phyloP scores from a whole-genome alignment of 1,140 invertebrate genomes.

The Pomacea maculata region DNA sequence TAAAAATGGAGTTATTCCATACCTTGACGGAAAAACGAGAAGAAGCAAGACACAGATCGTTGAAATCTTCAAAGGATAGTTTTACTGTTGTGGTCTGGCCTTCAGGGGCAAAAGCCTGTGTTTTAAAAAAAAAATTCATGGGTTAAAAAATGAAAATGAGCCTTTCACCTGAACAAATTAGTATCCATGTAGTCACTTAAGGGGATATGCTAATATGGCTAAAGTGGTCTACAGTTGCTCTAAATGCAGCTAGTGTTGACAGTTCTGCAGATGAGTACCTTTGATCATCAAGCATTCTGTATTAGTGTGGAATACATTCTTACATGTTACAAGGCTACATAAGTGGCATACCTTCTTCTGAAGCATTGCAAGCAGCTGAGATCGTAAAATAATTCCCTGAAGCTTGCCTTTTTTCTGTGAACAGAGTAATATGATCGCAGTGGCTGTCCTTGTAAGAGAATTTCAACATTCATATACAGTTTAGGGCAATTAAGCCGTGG shows the following conservation, averaged over 20 bases:
- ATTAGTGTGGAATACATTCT: too few species aligned
- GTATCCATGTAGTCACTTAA: too few species aligned
- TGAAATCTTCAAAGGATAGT: slow-evolving; percentile 73
- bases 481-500: neutral
- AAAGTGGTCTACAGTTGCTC: too few species aligned
- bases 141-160: too few species aligned
- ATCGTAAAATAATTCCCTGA: neutral
- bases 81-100: slow-evolving; percentile 40
- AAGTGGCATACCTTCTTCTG: neutral
- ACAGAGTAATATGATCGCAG: neutral
- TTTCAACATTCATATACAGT: neutral
- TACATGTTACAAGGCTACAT: too few species aligned
- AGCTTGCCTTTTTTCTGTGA: neutral
- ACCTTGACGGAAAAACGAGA: slow-evolving; percentile 25
- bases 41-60: slow-evolving; percentile 84
- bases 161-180: too few species aligned
- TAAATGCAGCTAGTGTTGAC: too few species aligned
- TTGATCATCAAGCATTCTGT: too few species aligned
- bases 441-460: neutral
- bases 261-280: too few species aligned
- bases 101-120: slow-evolving; percentile 50
- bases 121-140: neutral
- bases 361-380: neutral
- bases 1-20: too few species aligned
- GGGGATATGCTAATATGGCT: too few species aligned